These are phyloP conservation scores for Drosophila sulfurigaster DNA, from an alignment of 1,140 invertebrate species.

Conservation along the genomic window DNA sequence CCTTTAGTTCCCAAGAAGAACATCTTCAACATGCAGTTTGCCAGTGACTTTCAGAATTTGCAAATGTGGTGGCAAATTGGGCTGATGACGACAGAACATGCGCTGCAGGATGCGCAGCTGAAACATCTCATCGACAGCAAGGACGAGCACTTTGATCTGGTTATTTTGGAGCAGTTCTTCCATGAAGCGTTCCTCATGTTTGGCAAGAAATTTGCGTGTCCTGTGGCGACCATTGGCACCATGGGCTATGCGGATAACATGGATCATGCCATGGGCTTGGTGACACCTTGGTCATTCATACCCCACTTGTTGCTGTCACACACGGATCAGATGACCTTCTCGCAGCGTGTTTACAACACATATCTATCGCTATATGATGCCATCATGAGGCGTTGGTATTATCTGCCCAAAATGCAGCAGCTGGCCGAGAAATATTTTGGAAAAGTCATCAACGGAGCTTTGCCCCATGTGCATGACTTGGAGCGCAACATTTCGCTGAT, in stretches of 20 bases:
- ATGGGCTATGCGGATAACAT: slow-evolving; percentile 86
- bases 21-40: slow-evolving; percentile 77
- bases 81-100: slow-evolving; percentile 85
- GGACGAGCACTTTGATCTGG: slow-evolving; percentile 85
- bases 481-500: slow-evolving; percentile 86
- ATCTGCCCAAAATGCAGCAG: slow-evolving; percentile 82
- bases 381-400: slow-evolving; percentile 71
- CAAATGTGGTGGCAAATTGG: slow-evolving; percentile 85
- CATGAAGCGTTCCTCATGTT: slow-evolving; percentile 86
- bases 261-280: slow-evolving; percentile 86
- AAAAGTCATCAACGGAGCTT: slow-evolving; percentile 47
- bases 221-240: slow-evolving; percentile 86
- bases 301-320: slow-evolving; percentile 85
- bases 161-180: slow-evolving; percentile 87
- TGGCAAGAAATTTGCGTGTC: slow-evolving; percentile 86
- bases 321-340: slow-evolving; percentile 81
- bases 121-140: slow-evolving; percentile 85
- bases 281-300: slow-evolving; percentile 86
- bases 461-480: slow-evolving; percentile 85
- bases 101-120: slow-evolving; percentile 85
- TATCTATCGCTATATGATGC: slow-evolving; percentile 77
- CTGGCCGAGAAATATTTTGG: slow-evolving; percentile 77
- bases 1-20: slow-evolving; percentile 75
- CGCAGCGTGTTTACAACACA: slow-evolving; percentile 68
- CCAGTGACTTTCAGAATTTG: slow-evolving; percentile 77